Percentiles rank a stretch among this genome's conserved stretches.
phyloP scores from a whole-genome alignment of 2,797 vertebrate species.

The Sebastes steindachneri region DNA sequence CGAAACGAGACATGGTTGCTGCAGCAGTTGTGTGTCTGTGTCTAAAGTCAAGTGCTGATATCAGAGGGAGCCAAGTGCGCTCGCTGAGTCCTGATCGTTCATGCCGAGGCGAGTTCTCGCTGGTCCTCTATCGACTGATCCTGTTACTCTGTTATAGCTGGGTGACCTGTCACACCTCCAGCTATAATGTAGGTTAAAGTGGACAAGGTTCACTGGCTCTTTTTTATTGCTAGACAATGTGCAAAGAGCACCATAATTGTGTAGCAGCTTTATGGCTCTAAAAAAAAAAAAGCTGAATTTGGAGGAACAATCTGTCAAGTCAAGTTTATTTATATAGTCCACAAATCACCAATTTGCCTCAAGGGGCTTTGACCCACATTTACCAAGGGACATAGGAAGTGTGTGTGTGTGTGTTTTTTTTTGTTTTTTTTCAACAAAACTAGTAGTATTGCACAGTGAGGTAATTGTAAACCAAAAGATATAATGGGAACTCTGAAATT shows the following conservation, averaged over 20 bases:
- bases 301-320: not conserved
- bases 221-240: constrained; percentile 35
- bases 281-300: not conserved
- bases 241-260: constrained; percentile 6
- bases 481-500: not conserved
- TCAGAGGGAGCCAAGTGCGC: constrained; percentile 9
- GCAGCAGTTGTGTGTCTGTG: constrained; percentile 3
- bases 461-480: not conserved
- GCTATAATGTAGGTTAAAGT: constrained; percentile 57
- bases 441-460: not conserved
- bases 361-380: not conserved
- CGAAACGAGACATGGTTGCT: constrained; percentile 77
- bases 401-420: not conserved
- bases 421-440: not conserved
- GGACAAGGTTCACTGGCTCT: not conserved
- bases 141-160: not conserved
- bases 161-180: constrained; percentile 42
- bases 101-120: constrained; percentile 22
- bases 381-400: not conserved
- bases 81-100: constrained; percentile 15
- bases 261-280: not conserved
- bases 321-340: not conserved
- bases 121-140: constrained; percentile 22
- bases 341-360: not conserved
- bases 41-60: constrained; percentile 44